Percentiles rank a stretch among this genome's conserved stretches.
Evolutionary conservation across 2,888 invertebrate genomes (phyloP).

Genomic region (Oscheius sp.): DNA sequence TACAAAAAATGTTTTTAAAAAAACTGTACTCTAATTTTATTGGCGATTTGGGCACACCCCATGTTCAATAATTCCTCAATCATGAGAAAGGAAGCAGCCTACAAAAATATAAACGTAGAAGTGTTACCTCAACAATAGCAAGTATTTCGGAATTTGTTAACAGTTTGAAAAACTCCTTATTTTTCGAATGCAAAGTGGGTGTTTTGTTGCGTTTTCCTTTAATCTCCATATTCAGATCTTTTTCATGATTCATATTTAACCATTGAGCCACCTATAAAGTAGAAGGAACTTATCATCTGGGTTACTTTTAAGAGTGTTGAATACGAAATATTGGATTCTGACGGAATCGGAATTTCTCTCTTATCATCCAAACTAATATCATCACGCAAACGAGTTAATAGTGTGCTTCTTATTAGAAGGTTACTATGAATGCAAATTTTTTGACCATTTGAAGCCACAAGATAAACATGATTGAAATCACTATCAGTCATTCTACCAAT

Average conservation of each 20-base stretch:
- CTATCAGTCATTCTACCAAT: too few relatives aligned
- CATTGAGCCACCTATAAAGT: neutral
- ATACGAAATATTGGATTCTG: neutral
- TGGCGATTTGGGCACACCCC: neutral
- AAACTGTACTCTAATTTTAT: neutral
- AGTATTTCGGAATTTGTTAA: neutral
- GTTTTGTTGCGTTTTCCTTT: too few relatives aligned
- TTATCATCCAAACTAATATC: too few relatives aligned
- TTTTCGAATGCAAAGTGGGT: neutral
- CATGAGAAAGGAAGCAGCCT: constrained; percentile 2
- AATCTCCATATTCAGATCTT: neutral
- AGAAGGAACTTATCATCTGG: neutral
- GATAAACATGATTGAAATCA: too few relatives aligned
- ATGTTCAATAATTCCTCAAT: constrained; percentile 3
- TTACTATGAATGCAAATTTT: too few relatives aligned
- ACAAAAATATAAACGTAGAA: neutral
- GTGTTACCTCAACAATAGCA: neutral
- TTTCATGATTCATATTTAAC: neutral
- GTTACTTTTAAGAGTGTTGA: neutral
- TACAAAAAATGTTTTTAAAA: neutral
- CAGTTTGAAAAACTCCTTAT: neutral
- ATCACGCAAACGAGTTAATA: too few relatives aligned
- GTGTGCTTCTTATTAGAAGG: too few relatives aligned
- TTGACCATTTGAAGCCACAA: too few relatives aligned
- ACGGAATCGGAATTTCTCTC: too few relatives aligned